Evolutionary conservation across 2,797 vertebrate genomes (phyloP).

Genomic region (Mormyrus proboscirostris): DNA sequence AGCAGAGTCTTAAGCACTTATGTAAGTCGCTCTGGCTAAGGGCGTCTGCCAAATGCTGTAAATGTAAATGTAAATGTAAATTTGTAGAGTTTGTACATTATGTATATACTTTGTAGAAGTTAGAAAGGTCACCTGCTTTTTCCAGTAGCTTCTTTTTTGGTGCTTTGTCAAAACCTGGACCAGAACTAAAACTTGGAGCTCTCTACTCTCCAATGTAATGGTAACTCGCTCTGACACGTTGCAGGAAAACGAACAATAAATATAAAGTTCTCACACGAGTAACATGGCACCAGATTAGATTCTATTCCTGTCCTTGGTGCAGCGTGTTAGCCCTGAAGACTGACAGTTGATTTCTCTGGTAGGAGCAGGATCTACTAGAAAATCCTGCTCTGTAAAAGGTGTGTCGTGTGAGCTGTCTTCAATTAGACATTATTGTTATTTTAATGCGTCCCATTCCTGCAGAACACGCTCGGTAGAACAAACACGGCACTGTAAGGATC

Average conservation of each 20-base stretch:
- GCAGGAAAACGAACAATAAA: neutral
- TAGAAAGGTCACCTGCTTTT: neutral
- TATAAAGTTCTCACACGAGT: neutral
- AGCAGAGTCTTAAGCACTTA: too few species aligned
- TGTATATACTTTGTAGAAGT: neutral
- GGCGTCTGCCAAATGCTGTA: too few species aligned
- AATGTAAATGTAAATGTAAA: too few species aligned
- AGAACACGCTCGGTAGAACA: neutral
- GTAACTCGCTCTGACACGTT: neutral
- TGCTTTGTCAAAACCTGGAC: neutral
- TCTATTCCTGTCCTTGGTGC: slow-evolving; percentile 11
- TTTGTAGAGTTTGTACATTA: too few species aligned
- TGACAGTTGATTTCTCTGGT: neutral
- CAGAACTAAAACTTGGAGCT: neutral
- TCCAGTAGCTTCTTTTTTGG: neutral
- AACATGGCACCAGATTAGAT: neutral
- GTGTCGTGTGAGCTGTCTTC: neutral
- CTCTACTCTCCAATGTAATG: neutral
- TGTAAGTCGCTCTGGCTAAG: too few species aligned
- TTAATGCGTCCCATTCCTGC: neutral
- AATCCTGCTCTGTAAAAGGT: slow-evolving; percentile 1
- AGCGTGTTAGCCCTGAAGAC: neutral
- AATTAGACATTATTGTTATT: slow-evolving; percentile 9
- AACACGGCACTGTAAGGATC: neutral
- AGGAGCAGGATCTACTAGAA: neutral